phyloP scores from a whole-genome alignment of 1,140 invertebrate species.

The Bombus confusus region DNA sequence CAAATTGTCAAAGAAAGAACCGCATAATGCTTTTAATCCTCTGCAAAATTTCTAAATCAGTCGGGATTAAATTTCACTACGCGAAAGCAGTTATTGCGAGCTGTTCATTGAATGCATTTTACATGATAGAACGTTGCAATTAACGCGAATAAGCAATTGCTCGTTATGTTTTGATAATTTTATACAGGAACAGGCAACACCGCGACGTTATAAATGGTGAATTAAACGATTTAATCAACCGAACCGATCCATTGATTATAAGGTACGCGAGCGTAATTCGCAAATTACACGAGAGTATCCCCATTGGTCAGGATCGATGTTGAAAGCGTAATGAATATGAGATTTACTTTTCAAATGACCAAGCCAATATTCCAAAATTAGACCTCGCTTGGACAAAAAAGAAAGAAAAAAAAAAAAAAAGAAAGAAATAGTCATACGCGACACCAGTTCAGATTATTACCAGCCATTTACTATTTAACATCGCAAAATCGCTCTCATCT shows the following conservation, averaged over 20 bases:
- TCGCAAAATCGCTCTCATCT: neutral
- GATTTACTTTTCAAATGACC: neutral
- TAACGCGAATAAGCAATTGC: neutral
- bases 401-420: neutral
- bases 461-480: neutral
- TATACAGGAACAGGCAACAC: neutral
- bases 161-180: conserved; percentile 14
- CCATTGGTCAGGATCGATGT: neutral
- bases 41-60: neutral
- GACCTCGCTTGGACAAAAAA: neutral
- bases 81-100: neutral
- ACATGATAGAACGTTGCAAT: neutral
- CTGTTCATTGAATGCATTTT: neutral
- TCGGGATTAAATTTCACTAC: neutral
- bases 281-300: conserved; percentile 43
- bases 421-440: neutral
- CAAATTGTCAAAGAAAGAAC: neutral
- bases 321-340: conserved; percentile 32
- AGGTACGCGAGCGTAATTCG: conserved; percentile 39
- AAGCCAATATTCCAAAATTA: neutral
- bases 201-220: conserved; percentile 27
- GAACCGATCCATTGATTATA: conserved; percentile 47
- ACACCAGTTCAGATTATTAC: neutral
- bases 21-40: neutral
- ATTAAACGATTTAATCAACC: conserved; percentile 61